A percentile compares a stretch with the other conserved stretches of the same genome.
These are phyloP conservation scores for Alauda arvensis DNA, from an alignment of 2,797 vertebrate species.

Conservation along the genomic window DNA sequence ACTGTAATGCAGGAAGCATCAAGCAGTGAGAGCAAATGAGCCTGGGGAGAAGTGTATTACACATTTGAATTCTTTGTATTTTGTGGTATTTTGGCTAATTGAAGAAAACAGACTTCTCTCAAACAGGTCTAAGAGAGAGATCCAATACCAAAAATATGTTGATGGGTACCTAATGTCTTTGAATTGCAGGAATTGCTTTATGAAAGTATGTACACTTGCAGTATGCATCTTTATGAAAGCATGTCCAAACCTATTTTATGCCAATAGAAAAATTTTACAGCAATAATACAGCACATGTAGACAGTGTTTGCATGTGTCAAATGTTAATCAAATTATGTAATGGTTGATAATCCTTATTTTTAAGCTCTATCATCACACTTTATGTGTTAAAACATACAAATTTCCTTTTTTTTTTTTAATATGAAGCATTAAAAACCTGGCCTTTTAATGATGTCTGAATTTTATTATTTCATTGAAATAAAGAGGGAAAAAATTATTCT, in stretches of 20 bases:
- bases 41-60: not conserved
- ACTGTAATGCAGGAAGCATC: constrained; percentile 41
- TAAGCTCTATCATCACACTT: not conserved
- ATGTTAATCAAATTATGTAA: not conserved
- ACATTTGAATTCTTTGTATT: not conserved
- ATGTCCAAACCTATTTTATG: not conserved
- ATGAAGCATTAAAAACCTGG: not conserved
- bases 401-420: not conserved
- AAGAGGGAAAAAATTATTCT: not conserved
- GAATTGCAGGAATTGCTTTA: not conserved
- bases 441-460: not conserved
- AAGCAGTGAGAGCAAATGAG: constrained; percentile 22
- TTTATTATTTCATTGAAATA: not conserved
- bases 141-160: not conserved
- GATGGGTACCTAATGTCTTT: not conserved
- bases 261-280: not conserved
- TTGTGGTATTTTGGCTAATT: not conserved
- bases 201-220: not conserved
- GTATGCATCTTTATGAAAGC: not conserved
- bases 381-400: not conserved
- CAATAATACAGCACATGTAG: not conserved
- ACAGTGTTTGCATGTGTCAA: not conserved
- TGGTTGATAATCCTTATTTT: not conserved
- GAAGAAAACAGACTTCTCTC: not conserved
- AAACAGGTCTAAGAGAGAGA: not conserved